Conservation (phyloP, 2,113 vertebrate genomes). For the Puntigrus tetrazona region DNA sequence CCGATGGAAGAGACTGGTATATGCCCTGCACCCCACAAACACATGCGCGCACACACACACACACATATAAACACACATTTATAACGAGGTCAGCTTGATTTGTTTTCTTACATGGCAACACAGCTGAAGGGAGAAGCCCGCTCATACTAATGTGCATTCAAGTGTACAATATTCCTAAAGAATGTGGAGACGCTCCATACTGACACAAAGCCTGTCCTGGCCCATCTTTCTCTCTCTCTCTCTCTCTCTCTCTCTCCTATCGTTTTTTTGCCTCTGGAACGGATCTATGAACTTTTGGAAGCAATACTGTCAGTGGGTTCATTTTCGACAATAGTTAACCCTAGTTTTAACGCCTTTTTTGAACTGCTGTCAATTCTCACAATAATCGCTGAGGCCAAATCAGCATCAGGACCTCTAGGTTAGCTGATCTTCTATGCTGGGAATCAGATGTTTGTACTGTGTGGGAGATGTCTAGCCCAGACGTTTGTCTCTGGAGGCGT, state of each 20-base stretch:
- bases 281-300: conserved; percentile 10
- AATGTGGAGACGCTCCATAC: not conserved
- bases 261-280: not conserved
- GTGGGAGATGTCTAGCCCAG: conserved; percentile 25
- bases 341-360: conserved; percentile 13
- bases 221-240: not conserved
- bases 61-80: conserved; percentile 60
- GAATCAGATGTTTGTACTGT: conserved; percentile 23
- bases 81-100: conserved; percentile 20
- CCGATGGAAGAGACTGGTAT: conserved; percentile 58
- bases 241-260: not conserved
- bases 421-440: conserved; percentile 6
- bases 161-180: conserved; percentile 33
- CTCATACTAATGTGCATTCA: conserved; percentile 31
- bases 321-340: not conserved
- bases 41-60: conserved; percentile 48
- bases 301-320: conserved; percentile 32
- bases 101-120: conserved; percentile 22
- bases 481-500: not conserved
- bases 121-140: conserved; percentile 14
- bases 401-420: not conserved
- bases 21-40: conserved; percentile 57
- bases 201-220: not conserved
- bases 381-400: conserved; percentile 57
- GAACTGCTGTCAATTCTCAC: conserved; percentile 25